These are phyloP conservation scores for Heteromormyrus szaboi DNA, from an alignment of 2,797 vertebrate genomes.

Conservation along the genomic window DNA sequence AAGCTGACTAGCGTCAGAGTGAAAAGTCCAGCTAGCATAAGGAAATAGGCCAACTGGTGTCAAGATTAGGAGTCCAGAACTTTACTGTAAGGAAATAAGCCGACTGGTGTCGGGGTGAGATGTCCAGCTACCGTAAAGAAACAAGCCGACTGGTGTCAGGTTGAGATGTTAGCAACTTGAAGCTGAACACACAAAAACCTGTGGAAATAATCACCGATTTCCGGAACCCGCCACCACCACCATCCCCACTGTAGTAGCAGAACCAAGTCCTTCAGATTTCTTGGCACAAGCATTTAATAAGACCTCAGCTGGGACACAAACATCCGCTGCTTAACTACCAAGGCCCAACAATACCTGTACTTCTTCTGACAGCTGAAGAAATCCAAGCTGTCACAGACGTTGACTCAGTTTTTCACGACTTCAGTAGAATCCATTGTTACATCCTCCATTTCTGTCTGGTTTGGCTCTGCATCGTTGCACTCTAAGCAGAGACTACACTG, in stretches of 20 bases:
- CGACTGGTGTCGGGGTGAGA: too few species aligned
- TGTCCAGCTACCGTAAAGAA: not conserved
- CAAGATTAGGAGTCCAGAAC: too few species aligned
- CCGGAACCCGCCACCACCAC: not conserved
- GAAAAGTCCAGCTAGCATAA: too few species aligned
- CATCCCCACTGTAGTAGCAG: not conserved
- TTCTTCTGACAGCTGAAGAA: not conserved
- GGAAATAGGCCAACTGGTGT: too few species aligned
- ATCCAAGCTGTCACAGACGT: not conserved
- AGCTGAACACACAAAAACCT: not conserved
- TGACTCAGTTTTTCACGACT: not conserved
- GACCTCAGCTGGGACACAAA: not conserved
- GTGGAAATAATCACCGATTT: not conserved
- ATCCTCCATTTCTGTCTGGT: not conserved
- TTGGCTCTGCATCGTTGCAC: not conserved
- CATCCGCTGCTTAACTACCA: not conserved
- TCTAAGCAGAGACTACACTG: not conserved
- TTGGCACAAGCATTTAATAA: not conserved
- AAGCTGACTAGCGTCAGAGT: too few species aligned
- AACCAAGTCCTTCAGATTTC: not conserved
- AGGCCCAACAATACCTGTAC: not conserved
- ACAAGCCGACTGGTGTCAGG: not conserved
- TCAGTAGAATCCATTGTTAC: not conserved
- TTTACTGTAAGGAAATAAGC: too few species aligned
- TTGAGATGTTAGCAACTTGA: not conserved